Evolutionary conservation across 2,888 invertebrate species (phyloP).

Genomic region (Odontothrips loti): DNA sequence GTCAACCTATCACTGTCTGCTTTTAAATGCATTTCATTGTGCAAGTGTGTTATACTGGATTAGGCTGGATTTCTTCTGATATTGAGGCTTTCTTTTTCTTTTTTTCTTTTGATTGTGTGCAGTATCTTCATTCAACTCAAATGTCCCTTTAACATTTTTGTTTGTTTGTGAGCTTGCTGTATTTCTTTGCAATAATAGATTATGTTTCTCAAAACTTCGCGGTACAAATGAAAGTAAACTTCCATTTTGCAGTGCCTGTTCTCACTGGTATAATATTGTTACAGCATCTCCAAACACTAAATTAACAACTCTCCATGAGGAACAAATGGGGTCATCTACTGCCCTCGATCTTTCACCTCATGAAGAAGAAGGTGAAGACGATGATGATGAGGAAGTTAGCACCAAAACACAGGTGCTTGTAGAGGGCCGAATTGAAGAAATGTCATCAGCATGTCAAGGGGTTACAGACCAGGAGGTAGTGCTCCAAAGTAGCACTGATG

Average conservation of each 20-base stretch:
- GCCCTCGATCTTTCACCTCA: conserved; percentile 31
- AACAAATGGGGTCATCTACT: conserved; percentile 47
- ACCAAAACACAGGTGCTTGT: conserved; percentile 25
- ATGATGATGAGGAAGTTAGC: conserved; percentile 40
- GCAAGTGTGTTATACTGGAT: too few relatives aligned
- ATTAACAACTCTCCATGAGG: conserved; percentile 84
- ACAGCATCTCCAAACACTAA: conserved; percentile 79
- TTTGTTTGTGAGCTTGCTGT: conserved; percentile 33
- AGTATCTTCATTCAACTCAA: too few relatives aligned
- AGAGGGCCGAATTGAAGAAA: conserved; percentile 23
- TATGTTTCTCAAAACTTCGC: too few relatives aligned
- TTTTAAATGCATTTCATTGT: too few relatives aligned
- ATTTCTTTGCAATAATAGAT: neutral
- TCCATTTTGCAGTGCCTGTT: conserved; percentile 32
- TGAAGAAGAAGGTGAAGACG: conserved; percentile 44
- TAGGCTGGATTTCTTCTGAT: conserved; percentile 29
- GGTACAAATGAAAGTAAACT: too few relatives aligned
- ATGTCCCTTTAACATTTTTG: conserved; percentile 37
- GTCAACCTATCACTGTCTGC: too few relatives aligned
- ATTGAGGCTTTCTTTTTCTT: conserved; percentile 32
- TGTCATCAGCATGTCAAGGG: neutral
- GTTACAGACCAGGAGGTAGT: neutral
- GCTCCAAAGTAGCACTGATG: neutral
- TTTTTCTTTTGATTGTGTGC: conserved; percentile 36
- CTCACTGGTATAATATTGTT: conserved; percentile 37